These are phyloP conservation scores for Barypeithes pellucidus DNA, from an alignment of 2,888 invertebrate genomes.

Conservation along the genomic window DNA sequence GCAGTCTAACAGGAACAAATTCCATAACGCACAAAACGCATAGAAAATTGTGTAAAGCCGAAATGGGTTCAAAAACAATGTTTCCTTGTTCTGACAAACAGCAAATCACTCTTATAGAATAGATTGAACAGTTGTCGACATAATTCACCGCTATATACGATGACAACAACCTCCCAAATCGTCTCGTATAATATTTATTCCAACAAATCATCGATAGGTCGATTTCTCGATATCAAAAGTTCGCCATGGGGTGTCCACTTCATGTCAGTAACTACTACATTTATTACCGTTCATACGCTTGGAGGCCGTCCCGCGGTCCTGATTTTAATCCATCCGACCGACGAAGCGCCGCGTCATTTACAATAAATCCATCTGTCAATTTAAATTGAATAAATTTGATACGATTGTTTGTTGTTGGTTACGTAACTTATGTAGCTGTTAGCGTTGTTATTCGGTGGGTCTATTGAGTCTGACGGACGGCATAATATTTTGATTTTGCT, in stretches of 20 bases:
- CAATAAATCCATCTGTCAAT: slow-evolving; percentile 54
- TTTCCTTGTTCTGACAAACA: slow-evolving; percentile 25
- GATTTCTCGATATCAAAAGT: slow-evolving; percentile 61
- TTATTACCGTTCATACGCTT: slow-evolving; percentile 60
- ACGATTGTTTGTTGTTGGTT: slow-evolving; percentile 42
- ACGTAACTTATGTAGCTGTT: slow-evolving; percentile 30
- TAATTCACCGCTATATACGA: not conserved
- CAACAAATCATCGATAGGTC: slow-evolving; percentile 52
- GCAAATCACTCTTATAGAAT: not conserved
- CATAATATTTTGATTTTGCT: slow-evolving; percentile 22
- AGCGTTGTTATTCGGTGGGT: slow-evolving; percentile 30
- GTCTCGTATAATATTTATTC: slow-evolving; percentile 33
- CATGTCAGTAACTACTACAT: slow-evolving; percentile 63
- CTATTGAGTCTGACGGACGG: slow-evolving; percentile 37
- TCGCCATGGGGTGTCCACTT: slow-evolving; percentile 61
- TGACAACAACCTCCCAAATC: slow-evolving; percentile 50
- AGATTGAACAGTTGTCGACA: not conserved
- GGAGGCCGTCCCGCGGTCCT: slow-evolving; percentile 45
- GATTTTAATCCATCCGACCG: slow-evolving; percentile 48
- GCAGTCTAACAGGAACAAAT: too few relatives aligned
- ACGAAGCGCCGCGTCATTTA: slow-evolving; percentile 54
- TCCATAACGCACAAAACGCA: too few relatives aligned
- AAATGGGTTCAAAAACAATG: slow-evolving; percentile 11
- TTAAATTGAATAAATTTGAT: slow-evolving; percentile 54
- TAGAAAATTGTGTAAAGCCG: too few relatives aligned